Evolutionary conservation across 2,888 invertebrate species (phyloP), one percentile per base, ranked within the genome.

Genomic region (Cantharis rufa): DNA sequence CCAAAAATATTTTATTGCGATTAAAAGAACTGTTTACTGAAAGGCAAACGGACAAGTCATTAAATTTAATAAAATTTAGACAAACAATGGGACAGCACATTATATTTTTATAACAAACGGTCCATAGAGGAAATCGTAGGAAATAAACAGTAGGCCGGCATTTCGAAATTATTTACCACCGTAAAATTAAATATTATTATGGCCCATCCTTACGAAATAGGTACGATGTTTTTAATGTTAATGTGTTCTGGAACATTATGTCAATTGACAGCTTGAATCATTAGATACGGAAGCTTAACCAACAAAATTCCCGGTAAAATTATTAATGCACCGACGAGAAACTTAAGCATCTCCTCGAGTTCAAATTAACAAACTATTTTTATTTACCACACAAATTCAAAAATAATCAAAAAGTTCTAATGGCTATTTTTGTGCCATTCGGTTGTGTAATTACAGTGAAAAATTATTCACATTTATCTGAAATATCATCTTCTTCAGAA

Each of bases 191-290:
- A 76, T 78, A 61, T 78, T 72, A 78, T 78, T 78, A 76, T 71
- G 70, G 16, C 70, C 32, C 18, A 73, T 27, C 68, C 18, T 68
- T 72, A 75, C 76, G 62, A 72, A 78, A 76, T 78, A 75, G 69
- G 72, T 71, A 66, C 64, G 64, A 66, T 66, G 64, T 66, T 66
- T 64, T 73, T 70, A 74, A 78, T 73, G 76, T 78, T 80, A 80
- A 80, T 80, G 79, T 75, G 80, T 79, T 79, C 78, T 80, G 81
- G 80, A 75, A 82, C 81, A 80, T 82, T 81, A 82, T 82, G 81
- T 82, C 82, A 81, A 81, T 81, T 81, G 80, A 80, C 82, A 80
- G 78, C 77, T 79, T 72, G 69, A 75, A 62, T 80, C 81, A 82
- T 82, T 82, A 82, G 81, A 82, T 78, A 80, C 80, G 82, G 78